phyloP scores from a whole-genome alignment of 2,113 vertebrate species.

The Leuciscus idus region DNA sequence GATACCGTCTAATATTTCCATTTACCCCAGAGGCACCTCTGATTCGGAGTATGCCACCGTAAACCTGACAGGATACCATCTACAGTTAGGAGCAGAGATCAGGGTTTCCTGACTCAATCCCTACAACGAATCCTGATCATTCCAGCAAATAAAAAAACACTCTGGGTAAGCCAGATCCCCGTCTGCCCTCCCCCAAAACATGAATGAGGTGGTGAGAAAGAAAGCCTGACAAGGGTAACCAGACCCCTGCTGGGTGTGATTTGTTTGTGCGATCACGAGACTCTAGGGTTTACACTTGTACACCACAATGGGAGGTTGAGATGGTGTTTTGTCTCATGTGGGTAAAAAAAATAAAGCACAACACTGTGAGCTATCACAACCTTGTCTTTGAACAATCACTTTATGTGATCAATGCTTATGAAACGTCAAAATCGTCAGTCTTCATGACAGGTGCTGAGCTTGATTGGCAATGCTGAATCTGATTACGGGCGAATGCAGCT shows the following conservation, averaged over 20 bases:
- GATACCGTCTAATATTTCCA: slow-evolving; percentile 75
- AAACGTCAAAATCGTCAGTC: slow-evolving; percentile 69
- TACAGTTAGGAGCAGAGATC: slow-evolving; percentile 12
- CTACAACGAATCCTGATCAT: slow-evolving; percentile 2
- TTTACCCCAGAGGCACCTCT: slow-evolving; percentile 74
- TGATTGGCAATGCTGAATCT: slow-evolving; percentile 56
- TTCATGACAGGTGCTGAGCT: slow-evolving; percentile 41
- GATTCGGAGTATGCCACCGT: slow-evolving; percentile 65
- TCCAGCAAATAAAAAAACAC: slow-evolving; percentile 1
- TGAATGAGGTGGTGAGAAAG: background rate
- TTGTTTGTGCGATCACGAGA: slow-evolving; percentile 65
- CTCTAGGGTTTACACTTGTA: slow-evolving; percentile 62
- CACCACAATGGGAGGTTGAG: slow-evolving; percentile 68
- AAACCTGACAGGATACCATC: slow-evolving; percentile 42
- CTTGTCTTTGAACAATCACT: slow-evolving; percentile 71
- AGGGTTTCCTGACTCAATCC: slow-evolving; percentile 20
- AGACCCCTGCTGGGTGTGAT: slow-evolving; percentile 5
- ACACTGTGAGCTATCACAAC: slow-evolving; percentile 62
- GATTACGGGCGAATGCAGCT: slow-evolving; percentile 53
- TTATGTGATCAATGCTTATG: slow-evolving; percentile 74
- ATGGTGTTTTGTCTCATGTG: slow-evolving; percentile 19
- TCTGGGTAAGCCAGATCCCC: slow-evolving; percentile 9
- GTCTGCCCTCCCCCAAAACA: slow-evolving; percentile 8
- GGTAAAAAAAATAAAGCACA: slow-evolving; percentile 50
- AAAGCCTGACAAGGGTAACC: slow-evolving; percentile 23